These are phyloP conservation scores for Microtus ochrogaster DNA, from an alignment of 2,113 vertebrate species.

Conservation along the genomic window DNA sequence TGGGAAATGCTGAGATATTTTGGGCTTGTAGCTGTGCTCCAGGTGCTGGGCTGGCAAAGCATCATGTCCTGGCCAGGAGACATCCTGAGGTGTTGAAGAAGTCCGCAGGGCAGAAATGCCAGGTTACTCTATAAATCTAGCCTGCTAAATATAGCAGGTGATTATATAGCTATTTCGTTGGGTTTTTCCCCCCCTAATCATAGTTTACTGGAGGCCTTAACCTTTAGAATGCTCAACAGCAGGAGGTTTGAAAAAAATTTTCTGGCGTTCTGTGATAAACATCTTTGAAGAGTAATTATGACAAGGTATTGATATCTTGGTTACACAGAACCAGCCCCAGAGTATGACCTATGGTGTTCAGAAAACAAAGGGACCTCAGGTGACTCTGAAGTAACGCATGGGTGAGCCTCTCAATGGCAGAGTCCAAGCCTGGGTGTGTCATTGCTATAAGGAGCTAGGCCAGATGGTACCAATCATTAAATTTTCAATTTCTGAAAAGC, in stretches of 20 bases:
- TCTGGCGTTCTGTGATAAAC: constrained; percentile 78
- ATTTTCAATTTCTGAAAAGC: constrained; percentile 18
- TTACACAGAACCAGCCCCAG: constrained; percentile 74
- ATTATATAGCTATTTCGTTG: constrained; percentile 76
- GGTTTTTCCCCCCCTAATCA: constrained; percentile 80
- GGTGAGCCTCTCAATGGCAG: background rate
- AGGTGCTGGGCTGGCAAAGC: constrained; percentile 60
- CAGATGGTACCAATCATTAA: background rate
- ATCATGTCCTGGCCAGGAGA: background rate
- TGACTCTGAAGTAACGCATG: background rate
- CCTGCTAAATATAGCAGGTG: constrained; percentile 73
- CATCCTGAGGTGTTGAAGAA: constrained; percentile 52
- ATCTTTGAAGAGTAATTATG: constrained; percentile 84
- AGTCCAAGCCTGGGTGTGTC: background rate
- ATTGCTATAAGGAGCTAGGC: background rate
- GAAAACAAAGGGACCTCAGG: background rate
- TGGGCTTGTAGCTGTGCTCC: background rate
- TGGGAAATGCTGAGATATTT: constrained; percentile 39
- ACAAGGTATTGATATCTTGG: constrained; percentile 80
- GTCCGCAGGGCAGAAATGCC: constrained; percentile 66
- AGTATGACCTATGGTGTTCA: constrained; percentile 3
- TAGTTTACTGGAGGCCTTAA: constrained; percentile 77
- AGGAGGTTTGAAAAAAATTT: constrained; percentile 81
- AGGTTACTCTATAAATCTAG: constrained; percentile 69
- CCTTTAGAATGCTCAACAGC: constrained; percentile 81